phyloP scores from a whole-genome alignment of 1,140 invertebrate genomes.

The Zaprionus tsacasi region DNA sequence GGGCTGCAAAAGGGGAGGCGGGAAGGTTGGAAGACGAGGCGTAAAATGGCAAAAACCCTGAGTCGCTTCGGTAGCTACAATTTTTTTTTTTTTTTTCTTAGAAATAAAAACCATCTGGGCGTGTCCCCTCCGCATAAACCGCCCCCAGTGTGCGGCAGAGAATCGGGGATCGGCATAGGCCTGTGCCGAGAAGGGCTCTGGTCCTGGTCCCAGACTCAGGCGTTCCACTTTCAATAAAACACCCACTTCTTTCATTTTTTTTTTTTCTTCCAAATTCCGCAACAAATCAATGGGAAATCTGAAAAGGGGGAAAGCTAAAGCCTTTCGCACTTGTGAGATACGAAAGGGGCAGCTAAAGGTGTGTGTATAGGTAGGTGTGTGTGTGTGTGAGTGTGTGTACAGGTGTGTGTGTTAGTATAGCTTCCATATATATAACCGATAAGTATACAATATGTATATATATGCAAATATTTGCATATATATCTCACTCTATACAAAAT shows the following conservation, averaged over 20 bases:
- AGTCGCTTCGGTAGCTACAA: background rate
- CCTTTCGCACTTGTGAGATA: conserved; percentile 44
- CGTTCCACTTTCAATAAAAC: conserved; percentile 76
- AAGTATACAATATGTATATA: background rate
- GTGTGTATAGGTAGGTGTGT: background rate
- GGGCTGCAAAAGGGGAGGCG: conserved; percentile 3
- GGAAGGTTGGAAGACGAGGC: background rate
- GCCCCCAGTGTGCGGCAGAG: conserved; percentile 47
- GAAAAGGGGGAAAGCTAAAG: conserved; percentile 26
- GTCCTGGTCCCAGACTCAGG: conserved; percentile 51
- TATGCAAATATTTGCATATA: background rate
- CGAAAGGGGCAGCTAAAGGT: background rate
- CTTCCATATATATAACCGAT: background rate
- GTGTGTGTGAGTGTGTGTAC: background rate
- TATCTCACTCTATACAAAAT: background rate
- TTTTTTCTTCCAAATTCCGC: conserved; percentile 31
- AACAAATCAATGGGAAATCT: conserved; percentile 59
- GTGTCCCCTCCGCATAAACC: conserved; percentile 65
- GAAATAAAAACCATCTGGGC: conserved; percentile 80
- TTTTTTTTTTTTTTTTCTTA: conserved; percentile 63
- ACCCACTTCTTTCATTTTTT: conserved; percentile 64
- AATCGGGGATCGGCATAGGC: conserved; percentile 32
- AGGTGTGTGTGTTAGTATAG: background rate
- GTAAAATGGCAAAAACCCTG: conserved; percentile 42
- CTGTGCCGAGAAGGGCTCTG: background rate